Base-by-base conservation (phyloP, 2,888 invertebrate genomes). In the Dexiosoma caninum region DNA sequence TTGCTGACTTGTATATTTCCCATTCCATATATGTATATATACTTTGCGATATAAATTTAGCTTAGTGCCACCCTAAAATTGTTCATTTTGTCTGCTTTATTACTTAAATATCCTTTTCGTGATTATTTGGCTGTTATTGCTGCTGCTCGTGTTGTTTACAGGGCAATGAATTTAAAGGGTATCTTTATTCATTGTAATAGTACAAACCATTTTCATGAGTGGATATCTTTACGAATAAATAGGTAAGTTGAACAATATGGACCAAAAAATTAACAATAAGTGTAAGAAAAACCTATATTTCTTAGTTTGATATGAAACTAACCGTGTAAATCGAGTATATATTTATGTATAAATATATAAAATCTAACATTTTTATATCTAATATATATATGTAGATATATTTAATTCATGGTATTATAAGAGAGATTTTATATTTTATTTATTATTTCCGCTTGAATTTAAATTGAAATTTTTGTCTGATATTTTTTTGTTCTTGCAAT, bases 101-200 rank as follows among this genome's bases (percentile, higher is more conserved):
- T 37, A 35, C 8, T 35, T 35, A 12, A 49, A 59, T 57, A 64
- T 71, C 66, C 53, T 60, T 49, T 78, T 55, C 67, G 74, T 67
- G 46, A 67, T 62, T 72, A 12, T 32, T 62, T 59, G 16, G 44
- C 60, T 70, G 14, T 35, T 57, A 37, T 49, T 46, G 51, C 40
- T 35, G 40, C 51, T 67, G 30, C 5, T 60, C 55, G 53, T 67
- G 44, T 37, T 66, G 32, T 59, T 62, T 62, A 16, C 71, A 67
- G 67, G 78, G 70, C 72, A 78, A 74, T 78, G 74, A 35, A 62
- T 74, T 74, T 40, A 55, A 67, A 60, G 44, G 44, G 23, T 62
- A 14, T 46, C 46, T 44, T 30, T 40, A 49, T 27, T 49, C 14
- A 55, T 46, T 30, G 9, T 14, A 62, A 62, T 46, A 62, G 30